phyloP scores from a whole-genome alignment of 30 jellyfish, hydroid and myxozoan genomes.

The Turritopsis rubra region DNA sequence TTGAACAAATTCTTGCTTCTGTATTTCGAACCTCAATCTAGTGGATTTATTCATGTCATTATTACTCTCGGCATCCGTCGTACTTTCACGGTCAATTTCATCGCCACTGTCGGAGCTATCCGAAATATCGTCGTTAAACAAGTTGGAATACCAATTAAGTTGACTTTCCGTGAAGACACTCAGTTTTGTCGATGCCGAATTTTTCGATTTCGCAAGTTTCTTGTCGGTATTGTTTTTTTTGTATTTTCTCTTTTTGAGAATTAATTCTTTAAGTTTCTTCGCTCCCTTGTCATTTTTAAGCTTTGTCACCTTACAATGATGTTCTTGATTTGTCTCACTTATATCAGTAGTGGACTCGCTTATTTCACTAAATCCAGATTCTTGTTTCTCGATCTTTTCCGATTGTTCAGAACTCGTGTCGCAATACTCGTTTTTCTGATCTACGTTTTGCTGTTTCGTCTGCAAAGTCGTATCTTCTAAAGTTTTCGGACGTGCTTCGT shows the following conservation, averaged over 20 bases:
- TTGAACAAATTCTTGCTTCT: background rate
- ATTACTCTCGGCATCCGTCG: slow-evolving; percentile 3
- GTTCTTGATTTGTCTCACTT: background rate
- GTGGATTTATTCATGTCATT: background rate
- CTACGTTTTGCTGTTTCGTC: background rate
- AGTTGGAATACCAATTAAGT: slow-evolving; percentile 3
- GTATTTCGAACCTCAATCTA: background rate
- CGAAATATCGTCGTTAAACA: background rate
- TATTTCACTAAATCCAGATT: background rate
- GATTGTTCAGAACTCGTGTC: background rate
- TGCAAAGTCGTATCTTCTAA: background rate
- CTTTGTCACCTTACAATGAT: background rate
- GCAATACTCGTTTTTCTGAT: background rate
- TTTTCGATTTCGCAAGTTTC: background rate
- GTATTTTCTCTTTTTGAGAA: background rate
- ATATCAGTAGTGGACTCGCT: background rate
- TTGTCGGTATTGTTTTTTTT: background rate
- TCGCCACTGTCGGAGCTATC: slow-evolving; percentile 3
- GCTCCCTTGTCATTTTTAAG: background rate
- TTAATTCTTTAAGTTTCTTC: background rate
- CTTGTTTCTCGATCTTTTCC: background rate
- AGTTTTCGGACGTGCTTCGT: background rate
- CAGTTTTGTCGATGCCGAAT: background rate
- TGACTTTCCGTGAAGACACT: background rate
- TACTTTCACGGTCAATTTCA: background rate